Base-by-base conservation (phyloP, 2,113 vertebrate genomes). In the Sinocyclocheilus anshuiensis region DNA sequence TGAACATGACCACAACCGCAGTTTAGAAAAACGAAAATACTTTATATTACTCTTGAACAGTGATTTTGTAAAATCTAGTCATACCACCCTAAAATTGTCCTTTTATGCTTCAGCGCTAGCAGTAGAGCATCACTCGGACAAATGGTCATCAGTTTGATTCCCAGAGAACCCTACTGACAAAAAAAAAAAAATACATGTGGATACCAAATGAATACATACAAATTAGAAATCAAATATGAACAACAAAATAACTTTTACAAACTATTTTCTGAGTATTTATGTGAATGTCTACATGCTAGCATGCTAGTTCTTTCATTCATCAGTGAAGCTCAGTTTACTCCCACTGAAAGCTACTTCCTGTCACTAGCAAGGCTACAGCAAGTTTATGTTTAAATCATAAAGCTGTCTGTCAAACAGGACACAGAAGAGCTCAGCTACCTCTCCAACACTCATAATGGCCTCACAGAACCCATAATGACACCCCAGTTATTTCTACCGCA, bases 321-420 rank as follows among this genome's bases (percentile, higher is more conserved):
- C 13, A 67, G 4, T 67, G 65, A 16, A 67, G 65, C 33, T 22
- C 18, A 72, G 22, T 74, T 74, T 74, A n/a, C 71, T 82, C 84
- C 48, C 67, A 39, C 65, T 67, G 65, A 84, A 74, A 42, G 57
- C 72, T n/a, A n/a, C 55, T 84, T 77, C 11, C 83, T 77, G 59
- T 85, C 61, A 77, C 90, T 26, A n/a, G 65, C 86, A 91, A 92
- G 88, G 90, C 89, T 90, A 91, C 88, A 91, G 69, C 16, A 67
- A 84, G 86, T 86, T 71, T 90, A 87, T 81, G 48, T 29, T 84
- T 55, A 79, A 77, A 59, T 88, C 81, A 86, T 88, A 88, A 88
- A 89, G 69, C 82, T 89, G 87, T 86, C 84, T 83, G 74, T 90
- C 83, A 81, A 50, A 82, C 79, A 71, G 86, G 74, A 69, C 81